phyloP scores from a whole-genome alignment of 2,113 vertebrate species.

The Syngnathoides biaculeatus region DNA sequence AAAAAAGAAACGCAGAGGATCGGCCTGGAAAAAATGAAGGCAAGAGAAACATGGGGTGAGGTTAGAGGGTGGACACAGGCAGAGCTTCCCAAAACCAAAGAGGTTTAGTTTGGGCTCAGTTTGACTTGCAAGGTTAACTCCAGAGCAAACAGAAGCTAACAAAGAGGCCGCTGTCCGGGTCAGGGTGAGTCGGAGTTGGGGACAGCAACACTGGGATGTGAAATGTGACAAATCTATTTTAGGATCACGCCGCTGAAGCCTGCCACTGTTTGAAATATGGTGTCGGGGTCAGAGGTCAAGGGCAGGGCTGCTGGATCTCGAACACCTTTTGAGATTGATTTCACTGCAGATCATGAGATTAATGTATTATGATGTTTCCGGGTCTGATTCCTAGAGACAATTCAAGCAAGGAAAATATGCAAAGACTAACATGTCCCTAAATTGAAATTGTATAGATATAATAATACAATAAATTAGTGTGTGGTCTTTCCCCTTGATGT shows the following conservation, averaged over 20 bases:
- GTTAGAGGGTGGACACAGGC: constrained; percentile 30
- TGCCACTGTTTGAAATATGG: constrained; percentile 53
- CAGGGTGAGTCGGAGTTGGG: constrained; percentile 50
- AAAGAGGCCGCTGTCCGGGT: constrained; percentile 62
- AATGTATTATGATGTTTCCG: constrained; percentile 15
- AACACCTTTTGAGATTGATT: constrained; percentile 40
- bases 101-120: constrained; percentile 37
- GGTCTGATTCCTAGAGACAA: neutral
- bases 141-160: constrained; percentile 65
- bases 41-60: constrained; percentile 22
- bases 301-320: constrained; percentile 41
- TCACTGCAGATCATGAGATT: constrained; percentile 31
- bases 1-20: constrained; percentile 7
- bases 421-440: constrained; percentile 11
- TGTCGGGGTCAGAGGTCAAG: constrained; percentile 62
- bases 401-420: neutral
- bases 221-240: constrained; percentile 76
- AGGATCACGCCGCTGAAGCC: constrained; percentile 36
- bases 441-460: no score
- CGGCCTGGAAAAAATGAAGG: constrained; percentile 21
- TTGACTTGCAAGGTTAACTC: constrained; percentile 42
- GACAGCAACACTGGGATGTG: constrained; percentile 60
- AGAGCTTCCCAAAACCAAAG: constrained; percentile 19
- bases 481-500: neutral
- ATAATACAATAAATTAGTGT: constrained; percentile 1